Conservation (phyloP, 2,797 vertebrate species). For the Danio choprae region DNA sequence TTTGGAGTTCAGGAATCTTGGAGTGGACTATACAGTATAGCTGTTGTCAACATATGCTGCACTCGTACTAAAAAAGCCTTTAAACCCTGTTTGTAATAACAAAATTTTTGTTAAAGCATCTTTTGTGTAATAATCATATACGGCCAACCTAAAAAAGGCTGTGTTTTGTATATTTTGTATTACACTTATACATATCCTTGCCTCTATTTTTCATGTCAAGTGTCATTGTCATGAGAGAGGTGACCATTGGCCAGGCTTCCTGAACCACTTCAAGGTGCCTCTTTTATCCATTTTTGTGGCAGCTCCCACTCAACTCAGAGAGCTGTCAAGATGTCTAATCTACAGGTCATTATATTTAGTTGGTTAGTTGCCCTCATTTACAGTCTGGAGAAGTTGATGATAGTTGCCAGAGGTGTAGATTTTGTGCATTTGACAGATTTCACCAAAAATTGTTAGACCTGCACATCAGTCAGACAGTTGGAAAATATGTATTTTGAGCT, state of each 20-base stretch:
- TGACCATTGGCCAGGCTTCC: slow-evolving; percentile 38
- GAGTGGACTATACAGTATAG: neutral
- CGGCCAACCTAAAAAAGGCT: neutral
- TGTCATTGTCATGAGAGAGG: slow-evolving; percentile 1
- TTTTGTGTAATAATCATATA: neutral
- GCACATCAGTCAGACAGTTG: too few relatives aligned
- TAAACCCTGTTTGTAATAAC: too few relatives aligned
- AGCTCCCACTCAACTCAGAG: too few relatives aligned
- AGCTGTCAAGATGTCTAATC: too few relatives aligned
- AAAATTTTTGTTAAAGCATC: too few relatives aligned
- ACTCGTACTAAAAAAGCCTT: neutral
- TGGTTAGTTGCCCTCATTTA: too few relatives aligned
- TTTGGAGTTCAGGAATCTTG: slow-evolving; percentile 7
- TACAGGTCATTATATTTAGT: too few relatives aligned
- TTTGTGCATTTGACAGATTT: too few relatives aligned
- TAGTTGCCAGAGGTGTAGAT: too few relatives aligned
- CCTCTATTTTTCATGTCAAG: neutral
- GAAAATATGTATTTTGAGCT: too few relatives aligned
- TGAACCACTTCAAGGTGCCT: slow-evolving; percentile 42
- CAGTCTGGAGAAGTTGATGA: too few relatives aligned
- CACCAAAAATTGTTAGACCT: too few relatives aligned
- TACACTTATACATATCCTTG: neutral
- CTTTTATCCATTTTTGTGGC: slow-evolving; percentile 29
- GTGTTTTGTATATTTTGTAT: neutral
- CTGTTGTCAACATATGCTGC: neutral